A percentile compares a stretch with the other conserved stretches of the same genome.
phyloP scores from a whole-genome alignment of 1,140 invertebrate genomes.

The Ridgeia piscesae region DNA sequence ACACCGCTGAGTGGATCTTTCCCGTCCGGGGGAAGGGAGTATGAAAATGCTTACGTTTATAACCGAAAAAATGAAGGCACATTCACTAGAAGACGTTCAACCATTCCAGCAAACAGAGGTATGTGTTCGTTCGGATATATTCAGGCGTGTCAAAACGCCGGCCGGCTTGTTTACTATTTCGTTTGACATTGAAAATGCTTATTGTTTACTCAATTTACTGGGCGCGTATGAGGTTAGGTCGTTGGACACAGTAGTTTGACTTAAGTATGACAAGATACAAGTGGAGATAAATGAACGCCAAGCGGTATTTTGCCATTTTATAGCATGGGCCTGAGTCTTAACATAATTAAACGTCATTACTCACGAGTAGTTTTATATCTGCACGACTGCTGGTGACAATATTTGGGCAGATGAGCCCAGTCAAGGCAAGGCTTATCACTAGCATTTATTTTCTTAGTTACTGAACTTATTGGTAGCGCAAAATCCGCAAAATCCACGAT shows the following conservation, averaged over 20 bases:
- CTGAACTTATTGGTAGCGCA: too few species aligned
- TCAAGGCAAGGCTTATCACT: too few species aligned
- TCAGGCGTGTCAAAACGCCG: background rate
- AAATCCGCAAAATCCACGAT: too few species aligned
- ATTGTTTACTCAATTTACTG: background rate
- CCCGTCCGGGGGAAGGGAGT: background rate
- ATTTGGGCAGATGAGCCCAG: too few species aligned
- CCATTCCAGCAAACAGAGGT: constrained; percentile 34
- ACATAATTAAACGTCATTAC: too few species aligned
- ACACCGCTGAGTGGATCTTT: background rate
- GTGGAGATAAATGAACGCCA: too few species aligned
- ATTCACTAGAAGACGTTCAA: constrained; percentile 46
- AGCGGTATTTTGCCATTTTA: too few species aligned
- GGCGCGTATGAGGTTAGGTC: background rate
- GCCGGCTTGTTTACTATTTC: background rate
- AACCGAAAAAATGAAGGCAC: constrained; percentile 46
- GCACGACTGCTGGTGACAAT: too few species aligned
- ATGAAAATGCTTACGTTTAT: constrained; percentile 47
- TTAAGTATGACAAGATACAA: too few species aligned
- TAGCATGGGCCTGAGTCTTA: too few species aligned
- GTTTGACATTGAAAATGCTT: background rate
- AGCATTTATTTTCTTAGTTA: too few species aligned
- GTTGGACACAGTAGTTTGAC: background rate
- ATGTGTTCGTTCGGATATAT: constrained; percentile 8
- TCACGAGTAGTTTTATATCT: too few species aligned